A percentile compares a stretch with the other conserved stretches of the same genome.
These are phyloP conservation scores for Saguinus imperator DNA, from an alignment of 2,113 vertebrate genomes.

Conservation along the genomic window DNA sequence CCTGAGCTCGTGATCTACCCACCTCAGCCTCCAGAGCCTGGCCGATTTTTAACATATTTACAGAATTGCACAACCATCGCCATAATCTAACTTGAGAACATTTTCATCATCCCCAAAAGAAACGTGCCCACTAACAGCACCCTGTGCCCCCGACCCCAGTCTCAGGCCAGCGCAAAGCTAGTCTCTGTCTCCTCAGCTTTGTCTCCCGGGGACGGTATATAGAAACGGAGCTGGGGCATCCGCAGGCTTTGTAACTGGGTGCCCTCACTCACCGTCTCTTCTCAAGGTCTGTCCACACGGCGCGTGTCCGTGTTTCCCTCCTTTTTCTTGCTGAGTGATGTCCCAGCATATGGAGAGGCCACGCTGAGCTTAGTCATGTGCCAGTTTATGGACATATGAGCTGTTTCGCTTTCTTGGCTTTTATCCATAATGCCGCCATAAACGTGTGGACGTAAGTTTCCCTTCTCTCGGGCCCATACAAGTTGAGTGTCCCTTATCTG, in stretches of 20 bases:
- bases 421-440: not conserved
- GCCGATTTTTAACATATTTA: not conserved
- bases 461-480: not conserved
- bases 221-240: no score
- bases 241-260: not conserved
- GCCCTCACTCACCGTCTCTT: no score
- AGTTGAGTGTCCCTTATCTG: not conserved
- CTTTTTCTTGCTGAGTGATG: not conserved
- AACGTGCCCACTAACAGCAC: not conserved
- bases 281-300: no score
- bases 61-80: not conserved
- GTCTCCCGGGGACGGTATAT: not conserved
- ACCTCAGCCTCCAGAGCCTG: no score
- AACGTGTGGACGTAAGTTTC: not conserved
- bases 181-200: not conserved
- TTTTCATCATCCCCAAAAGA: not conserved
- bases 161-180: no score
- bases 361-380: not conserved
- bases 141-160: no score
- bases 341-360: no score
- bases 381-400: no score
- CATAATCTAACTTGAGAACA: not conserved
- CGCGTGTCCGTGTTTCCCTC: rapidly evolving
- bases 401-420: not conserved
- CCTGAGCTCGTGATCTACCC: no score